A percentile compares a stretch with the other conserved stretches of the same genome.
These are phyloP conservation scores for Poicephalus meyeri DNA, from an alignment of 2,113 vertebrate species.

Conservation along the genomic window DNA sequence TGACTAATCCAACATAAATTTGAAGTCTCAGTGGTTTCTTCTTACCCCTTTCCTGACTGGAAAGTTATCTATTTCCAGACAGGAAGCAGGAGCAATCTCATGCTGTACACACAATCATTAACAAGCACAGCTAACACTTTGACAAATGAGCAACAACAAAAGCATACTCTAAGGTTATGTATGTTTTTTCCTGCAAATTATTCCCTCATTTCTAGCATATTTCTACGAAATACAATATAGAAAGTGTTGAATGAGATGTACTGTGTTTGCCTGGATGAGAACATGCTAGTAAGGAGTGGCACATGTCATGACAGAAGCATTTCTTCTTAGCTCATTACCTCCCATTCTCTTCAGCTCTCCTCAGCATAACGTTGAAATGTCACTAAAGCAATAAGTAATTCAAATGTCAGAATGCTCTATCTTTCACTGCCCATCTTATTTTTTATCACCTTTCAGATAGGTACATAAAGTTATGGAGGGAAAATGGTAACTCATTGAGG, in stretches of 20 bases:
- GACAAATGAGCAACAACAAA: conserved; percentile 1
- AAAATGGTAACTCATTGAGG: background rate
- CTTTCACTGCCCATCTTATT: background rate
- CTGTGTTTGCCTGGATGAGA: background rate
- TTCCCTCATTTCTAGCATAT: background rate
- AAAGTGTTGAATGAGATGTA: background rate
- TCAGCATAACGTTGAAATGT: background rate
- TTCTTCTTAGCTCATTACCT: background rate
- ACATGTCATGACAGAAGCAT: background rate
- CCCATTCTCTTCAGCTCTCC: background rate
- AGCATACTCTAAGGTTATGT: background rate
- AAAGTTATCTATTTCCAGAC: background rate
- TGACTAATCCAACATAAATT: background rate
- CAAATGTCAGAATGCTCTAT: background rate
- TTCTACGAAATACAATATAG: background rate
- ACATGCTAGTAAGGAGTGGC: background rate
- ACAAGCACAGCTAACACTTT: background rate
- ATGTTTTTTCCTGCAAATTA: background rate
- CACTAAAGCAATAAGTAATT: background rate
- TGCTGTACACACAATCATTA: background rate
- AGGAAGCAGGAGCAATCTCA: background rate
- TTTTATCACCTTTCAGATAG: background rate
- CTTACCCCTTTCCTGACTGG: background rate
- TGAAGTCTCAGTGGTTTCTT: conserved; percentile 9
- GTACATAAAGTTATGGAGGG: background rate